phyloP scores from a whole-genome alignment of 2,888 invertebrate species.

The Drosophila parthenogenetica region DNA sequence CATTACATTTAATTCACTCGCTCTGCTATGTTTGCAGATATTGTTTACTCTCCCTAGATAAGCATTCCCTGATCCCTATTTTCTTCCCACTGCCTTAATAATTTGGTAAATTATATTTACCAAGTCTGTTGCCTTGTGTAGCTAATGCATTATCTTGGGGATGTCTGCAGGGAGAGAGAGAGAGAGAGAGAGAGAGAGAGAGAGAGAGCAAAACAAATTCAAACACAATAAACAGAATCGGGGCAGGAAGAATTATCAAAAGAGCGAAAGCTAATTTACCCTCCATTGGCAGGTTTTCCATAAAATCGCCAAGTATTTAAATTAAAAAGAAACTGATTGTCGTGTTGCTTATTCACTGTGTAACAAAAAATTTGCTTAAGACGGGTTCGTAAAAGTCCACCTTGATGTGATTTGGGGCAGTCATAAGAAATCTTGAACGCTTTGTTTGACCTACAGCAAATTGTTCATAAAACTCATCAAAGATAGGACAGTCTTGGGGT shows the following conservation, averaged over 20 bases:
- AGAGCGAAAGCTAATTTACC: background rate
- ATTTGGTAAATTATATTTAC: constrained; percentile 39
- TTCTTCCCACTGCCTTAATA: constrained; percentile 2
- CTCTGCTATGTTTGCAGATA: constrained; percentile 23
- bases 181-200: no score
- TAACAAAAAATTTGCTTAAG: constrained; percentile 20
- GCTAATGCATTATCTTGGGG: constrained; percentile 37
- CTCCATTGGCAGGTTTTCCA: background rate
- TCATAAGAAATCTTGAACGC: background rate
- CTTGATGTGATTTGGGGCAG: no score
- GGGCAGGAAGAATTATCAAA: background rate
- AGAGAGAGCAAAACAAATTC: constrained; percentile 22
- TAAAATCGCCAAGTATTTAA: constrained; percentile 1
- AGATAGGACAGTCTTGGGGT: background rate
- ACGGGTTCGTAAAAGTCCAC: constrained; percentile 11
- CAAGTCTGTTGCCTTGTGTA: constrained; percentile 24
- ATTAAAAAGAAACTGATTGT: constrained; percentile 20
- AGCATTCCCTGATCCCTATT: background rate
- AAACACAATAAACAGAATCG: constrained; percentile 5
- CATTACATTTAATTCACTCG: constrained; percentile 29
- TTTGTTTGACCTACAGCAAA: background rate
- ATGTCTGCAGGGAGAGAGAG: constrained; percentile 36
- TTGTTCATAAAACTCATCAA: background rate
- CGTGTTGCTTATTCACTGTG: constrained; percentile 20
- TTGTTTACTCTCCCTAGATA: constrained; percentile 23